Percentiles rank a stretch among this genome's conserved stretches.
Evolutionary conservation across 2,888 invertebrate genomes (phyloP).

Genomic region (Notodromas monacha): DNA sequence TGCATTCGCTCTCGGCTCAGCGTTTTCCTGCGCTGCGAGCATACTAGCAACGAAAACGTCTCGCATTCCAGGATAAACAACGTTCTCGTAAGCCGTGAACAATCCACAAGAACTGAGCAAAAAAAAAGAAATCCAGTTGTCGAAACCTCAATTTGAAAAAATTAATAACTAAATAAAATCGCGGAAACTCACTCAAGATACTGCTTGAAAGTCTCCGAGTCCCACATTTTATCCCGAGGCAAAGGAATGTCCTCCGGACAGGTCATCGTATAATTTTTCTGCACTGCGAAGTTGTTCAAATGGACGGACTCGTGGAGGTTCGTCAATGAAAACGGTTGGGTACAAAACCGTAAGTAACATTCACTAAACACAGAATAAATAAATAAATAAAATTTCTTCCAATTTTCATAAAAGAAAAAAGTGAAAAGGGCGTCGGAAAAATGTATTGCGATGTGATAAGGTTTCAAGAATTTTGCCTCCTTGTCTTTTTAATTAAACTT

Average conservation of each 20-base stretch:
- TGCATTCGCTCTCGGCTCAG: slow-evolving; percentile 31
- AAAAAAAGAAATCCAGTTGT: slow-evolving; percentile 5
- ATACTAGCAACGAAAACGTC: slow-evolving; percentile 45
- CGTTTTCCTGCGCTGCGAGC: slow-evolving; percentile 31
- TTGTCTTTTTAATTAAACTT: too few species aligned
- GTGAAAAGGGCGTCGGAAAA: too few species aligned
- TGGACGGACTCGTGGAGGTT: slow-evolving; percentile 75
- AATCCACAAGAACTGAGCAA: slow-evolving; percentile 5
- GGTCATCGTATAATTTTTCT: slow-evolving; percentile 32
- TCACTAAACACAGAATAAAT: slow-evolving; percentile 39
- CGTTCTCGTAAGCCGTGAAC: slow-evolving; percentile 27
- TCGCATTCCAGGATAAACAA: slow-evolving; percentile 52
- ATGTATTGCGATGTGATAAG: too few species aligned
- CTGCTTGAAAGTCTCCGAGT: slow-evolving; percentile 30
- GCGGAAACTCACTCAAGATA: slow-evolving; percentile 25
- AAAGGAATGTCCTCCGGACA: slow-evolving; percentile 27
- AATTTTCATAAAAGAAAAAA: too few species aligned
- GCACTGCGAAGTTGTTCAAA: slow-evolving; percentile 69
- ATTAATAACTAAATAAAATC: neutral
- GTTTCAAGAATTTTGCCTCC: too few species aligned
- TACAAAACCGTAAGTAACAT: slow-evolving; percentile 66
- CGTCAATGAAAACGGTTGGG: slow-evolving; percentile 47
- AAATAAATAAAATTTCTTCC: too few species aligned
- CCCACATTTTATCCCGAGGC: slow-evolving; percentile 56
- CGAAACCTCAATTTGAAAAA: neutral